Percentiles rank a stretch among this genome's conserved stretches.
Evolutionary conservation across 2,888 invertebrate genomes (phyloP).

Genomic region (Pimpla rufipes): DNA sequence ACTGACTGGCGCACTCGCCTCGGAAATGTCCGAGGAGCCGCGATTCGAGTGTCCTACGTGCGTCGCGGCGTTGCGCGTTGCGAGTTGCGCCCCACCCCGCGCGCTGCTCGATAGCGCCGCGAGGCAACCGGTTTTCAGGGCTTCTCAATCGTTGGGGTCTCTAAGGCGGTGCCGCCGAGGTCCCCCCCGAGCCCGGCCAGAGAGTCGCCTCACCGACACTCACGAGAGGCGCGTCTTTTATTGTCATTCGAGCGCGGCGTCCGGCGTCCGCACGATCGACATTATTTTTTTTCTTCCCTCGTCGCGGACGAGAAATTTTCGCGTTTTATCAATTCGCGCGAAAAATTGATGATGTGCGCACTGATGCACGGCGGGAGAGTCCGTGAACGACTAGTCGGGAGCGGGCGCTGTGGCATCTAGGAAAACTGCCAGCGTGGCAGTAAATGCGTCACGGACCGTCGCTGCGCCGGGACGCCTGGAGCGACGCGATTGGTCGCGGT

Average conservation of each 20-base stretch:
- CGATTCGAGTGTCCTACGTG: not conserved
- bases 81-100: slow-evolving; percentile 71
- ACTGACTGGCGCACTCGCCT: slow-evolving; percentile 18
- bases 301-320: not conserved
- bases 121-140: slow-evolving; percentile 67
- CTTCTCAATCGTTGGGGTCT: slow-evolving; percentile 40
- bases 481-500: slow-evolving; percentile 20
- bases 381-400: slow-evolving; percentile 65
- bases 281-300: not conserved
- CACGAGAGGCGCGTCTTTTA: slow-evolving; percentile 32
- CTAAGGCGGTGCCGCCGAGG: slow-evolving; percentile 54
- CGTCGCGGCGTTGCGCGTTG: slow-evolving; percentile 19
- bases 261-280: not conserved
- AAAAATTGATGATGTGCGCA: no score
- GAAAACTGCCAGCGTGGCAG: slow-evolving; percentile 89
- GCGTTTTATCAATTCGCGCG: not conserved
- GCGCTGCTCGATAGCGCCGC: no score
- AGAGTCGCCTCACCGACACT: slow-evolving; percentile 45
- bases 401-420: slow-evolving; percentile 70
- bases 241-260: slow-evolving; percentile 7
- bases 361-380: slow-evolving; percentile 39
- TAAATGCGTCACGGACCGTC: slow-evolving; percentile 87
- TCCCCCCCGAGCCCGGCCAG: slow-evolving; percentile 43
- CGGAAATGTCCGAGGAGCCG: not conserved
- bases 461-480: slow-evolving; percentile 18